A percentile compares a stretch with the other conserved stretches of the same genome.
Conservation (phyloP, 2,113 vertebrate species). For the Callithrix jacchus region DNA sequence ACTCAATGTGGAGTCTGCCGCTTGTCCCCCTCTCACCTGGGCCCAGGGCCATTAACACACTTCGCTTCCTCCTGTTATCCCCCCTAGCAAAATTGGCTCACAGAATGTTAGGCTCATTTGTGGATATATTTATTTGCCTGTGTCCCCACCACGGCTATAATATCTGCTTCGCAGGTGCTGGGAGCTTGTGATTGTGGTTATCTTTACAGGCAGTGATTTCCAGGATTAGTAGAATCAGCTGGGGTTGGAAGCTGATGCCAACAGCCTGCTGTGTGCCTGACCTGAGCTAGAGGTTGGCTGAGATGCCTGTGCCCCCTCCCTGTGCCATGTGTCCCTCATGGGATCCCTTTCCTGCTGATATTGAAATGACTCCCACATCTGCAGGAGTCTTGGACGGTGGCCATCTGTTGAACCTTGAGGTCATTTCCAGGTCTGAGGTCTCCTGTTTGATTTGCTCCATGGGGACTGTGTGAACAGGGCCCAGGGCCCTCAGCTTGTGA, state of each 20-base stretch:
- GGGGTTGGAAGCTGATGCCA: not conserved
- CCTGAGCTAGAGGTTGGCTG: not conserved
- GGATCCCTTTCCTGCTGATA: not conserved
- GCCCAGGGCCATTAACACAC: not conserved
- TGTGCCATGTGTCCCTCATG: not conserved
- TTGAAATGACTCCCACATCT: no score
- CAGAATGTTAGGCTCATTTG: no score
- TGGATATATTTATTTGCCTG: not conserved
- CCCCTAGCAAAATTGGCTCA: not conserved
- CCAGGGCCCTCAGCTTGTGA: fast-evolving
- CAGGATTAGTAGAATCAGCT: not conserved
- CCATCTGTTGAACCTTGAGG: fast-evolving
- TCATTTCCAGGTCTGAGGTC: not conserved
- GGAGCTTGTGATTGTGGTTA: not conserved
- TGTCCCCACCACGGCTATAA: fast-evolving
- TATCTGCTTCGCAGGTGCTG: fast-evolving
- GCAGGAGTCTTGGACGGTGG: fast-evolving
- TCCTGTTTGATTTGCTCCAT: not conserved
- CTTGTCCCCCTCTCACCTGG: not conserved
- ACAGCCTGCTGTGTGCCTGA: no score
- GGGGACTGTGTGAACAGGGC: fast-evolving
- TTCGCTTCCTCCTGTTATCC: not conserved
- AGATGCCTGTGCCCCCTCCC: not conserved
- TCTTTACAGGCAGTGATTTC: not conserved
- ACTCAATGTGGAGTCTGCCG: no score